Evolutionary conservation across 1,140 invertebrate species (phyloP), one percentile per base, ranked within the genome.

Genomic region (Saccostrea echinata): DNA sequence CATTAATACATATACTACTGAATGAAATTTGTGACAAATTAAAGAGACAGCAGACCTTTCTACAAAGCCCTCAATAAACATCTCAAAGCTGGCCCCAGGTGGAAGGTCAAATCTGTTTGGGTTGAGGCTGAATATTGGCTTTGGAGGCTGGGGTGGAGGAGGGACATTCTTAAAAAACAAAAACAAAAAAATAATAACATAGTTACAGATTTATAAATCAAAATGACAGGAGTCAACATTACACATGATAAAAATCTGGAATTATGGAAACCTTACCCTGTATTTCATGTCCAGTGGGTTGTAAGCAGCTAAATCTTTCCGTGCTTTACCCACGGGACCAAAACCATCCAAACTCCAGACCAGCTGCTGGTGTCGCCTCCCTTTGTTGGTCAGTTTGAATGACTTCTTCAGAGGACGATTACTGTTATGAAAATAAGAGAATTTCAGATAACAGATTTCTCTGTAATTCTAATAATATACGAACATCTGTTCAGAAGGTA

Each of bases 331-430:
- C 33, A 93, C 87, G n/a, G 90, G 88, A 80, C 85, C 89, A 84
- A 92, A 94, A 16, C 92, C 93, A 87, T 94, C 92, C 64, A 92
- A 92, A 76, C 91, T 91, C 94, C 94, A 95, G 11, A 94, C 93
- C 16, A 95, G 88, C 85, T 94, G 94, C 86, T 95, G 94, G 84
- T 94, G 94, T 84, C 95, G 94, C 55, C 93, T 91, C 1, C 95
- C 94, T 82, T 91, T 92, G 91, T 95, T 95, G 13, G 94, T 95
- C 84, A 95, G 86, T 51, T 89, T 92, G 88, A 95, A 94, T 9
- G 76, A 91, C 84, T 93, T 93, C 18, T 90, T 90, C 30, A 94
- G 91, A 33, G 91, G 90, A n/a, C 91, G 91, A 53, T 94, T 94
- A 86, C 94, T 94, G 30, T 16, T 12, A 76, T 33, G 43, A 43